Conservation (phyloP, 1,140 invertebrate species). For the Bemisia tabaci region DNA sequence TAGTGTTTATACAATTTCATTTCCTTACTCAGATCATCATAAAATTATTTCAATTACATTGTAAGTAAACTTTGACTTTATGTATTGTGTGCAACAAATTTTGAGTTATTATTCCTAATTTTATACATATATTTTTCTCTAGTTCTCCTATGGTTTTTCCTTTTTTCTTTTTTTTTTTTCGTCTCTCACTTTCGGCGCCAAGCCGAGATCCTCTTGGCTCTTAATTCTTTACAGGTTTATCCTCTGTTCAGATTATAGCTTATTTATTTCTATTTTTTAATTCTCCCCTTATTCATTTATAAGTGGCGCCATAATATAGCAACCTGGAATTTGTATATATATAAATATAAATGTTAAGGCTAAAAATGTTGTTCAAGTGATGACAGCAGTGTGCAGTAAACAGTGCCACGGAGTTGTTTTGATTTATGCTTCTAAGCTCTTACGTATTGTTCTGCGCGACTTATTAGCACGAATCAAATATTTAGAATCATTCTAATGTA, state of each 20-base stretch:
- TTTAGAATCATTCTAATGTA: background rate
- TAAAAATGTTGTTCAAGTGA: background rate
- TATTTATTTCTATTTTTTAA: background rate
- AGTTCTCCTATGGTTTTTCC: background rate
- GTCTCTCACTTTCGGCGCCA: background rate
- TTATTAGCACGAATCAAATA: background rate
- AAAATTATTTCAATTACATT: background rate
- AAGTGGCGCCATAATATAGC: background rate
- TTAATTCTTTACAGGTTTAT: background rate
- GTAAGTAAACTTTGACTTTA: background rate
- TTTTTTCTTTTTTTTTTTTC: background rate
- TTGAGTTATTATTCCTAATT: background rate
- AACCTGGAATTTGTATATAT: background rate
- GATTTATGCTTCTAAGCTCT: background rate
- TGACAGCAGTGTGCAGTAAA: background rate
- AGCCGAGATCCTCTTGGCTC: too few relatives aligned
- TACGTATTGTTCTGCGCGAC: background rate
- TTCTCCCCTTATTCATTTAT: background rate
- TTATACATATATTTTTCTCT: background rate
- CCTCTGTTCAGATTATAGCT: background rate
- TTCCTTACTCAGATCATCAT: background rate
- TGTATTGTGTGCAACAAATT: background rate
- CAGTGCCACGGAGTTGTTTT: background rate
- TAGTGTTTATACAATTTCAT: background rate
- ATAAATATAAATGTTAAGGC: background rate